Conservation (phyloP, 2,113 vertebrate species). For the Halcyon malimbica region DNA sequence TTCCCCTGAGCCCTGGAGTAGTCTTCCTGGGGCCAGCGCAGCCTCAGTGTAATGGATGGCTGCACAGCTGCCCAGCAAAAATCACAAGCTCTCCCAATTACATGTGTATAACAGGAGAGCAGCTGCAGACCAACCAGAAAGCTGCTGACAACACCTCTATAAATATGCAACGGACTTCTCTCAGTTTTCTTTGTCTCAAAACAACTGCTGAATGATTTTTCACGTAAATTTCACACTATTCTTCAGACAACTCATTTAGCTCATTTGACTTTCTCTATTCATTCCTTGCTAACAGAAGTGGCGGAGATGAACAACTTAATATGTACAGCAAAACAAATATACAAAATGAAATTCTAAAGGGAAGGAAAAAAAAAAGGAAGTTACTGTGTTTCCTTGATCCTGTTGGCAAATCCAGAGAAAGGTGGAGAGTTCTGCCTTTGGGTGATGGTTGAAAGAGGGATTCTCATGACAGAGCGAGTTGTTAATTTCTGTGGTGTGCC, state of each 20-base stretch:
- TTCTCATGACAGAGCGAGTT: background rate
- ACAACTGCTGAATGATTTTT: slow-evolving; percentile 20
- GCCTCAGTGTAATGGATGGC: background rate
- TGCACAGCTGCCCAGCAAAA: background rate
- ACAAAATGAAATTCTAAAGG: background rate
- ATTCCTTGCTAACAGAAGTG: background rate
- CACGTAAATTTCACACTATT: slow-evolving; percentile 25
- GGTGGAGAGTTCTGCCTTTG: background rate
- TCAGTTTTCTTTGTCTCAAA: background rate
- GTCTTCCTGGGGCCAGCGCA: background rate
- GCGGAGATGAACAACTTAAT: background rate
- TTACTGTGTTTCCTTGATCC: background rate
- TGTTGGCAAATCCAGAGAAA: background rate
- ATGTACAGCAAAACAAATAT: background rate
- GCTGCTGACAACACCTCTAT: background rate
- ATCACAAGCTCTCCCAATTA: background rate
- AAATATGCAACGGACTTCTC: background rate
- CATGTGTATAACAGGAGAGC: background rate
- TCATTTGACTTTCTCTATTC: slow-evolving; percentile 27
- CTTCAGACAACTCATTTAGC: slow-evolving; percentile 35
- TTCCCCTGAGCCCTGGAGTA: background rate
- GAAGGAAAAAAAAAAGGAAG: background rate
- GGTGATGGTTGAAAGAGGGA: background rate
- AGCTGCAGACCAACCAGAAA: fast-evolving
- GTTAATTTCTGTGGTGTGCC: background rate